Evolutionary conservation across 2,888 invertebrate species (phyloP).

Genomic region (Drosophila hamatofila): DNA sequence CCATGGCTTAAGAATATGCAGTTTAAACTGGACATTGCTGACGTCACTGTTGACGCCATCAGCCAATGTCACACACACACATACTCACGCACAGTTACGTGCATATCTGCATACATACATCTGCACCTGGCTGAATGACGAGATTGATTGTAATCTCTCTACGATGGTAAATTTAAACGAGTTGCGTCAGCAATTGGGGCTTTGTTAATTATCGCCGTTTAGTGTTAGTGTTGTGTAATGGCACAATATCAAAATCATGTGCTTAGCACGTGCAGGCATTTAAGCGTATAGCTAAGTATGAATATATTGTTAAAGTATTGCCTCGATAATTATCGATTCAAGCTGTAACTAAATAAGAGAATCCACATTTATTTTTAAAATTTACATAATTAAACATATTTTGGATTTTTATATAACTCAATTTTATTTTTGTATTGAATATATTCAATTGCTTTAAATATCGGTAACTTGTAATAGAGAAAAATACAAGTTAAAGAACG

Average conservation of each 20-base stretch:
- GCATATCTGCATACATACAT: neutral
- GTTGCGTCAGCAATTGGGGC: constrained; percentile 33
- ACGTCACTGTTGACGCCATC: constrained; percentile 43
- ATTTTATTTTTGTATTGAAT: neutral
- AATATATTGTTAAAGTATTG: neutral
- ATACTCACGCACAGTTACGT: constrained; percentile 2
- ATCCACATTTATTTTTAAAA: too few species aligned
- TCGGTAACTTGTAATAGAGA: neutral
- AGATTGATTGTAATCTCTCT: constrained; percentile 41
- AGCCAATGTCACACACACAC: constrained; percentile 38
- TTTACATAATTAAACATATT: neutral
- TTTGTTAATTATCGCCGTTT: constrained; percentile 18
- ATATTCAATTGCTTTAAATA: neutral
- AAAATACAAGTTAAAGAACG: neutral
- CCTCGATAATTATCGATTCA: neutral
- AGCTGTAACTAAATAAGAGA: neutral
- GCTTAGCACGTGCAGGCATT: neutral
- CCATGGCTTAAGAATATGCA: constrained; percentile 51
- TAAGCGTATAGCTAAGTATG: neutral
- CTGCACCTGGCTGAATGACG: constrained; percentile 22
- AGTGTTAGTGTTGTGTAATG: constrained; percentile 40
- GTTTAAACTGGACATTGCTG: constrained; percentile 53
- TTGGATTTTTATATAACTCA: neutral
- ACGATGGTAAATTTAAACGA: constrained; percentile 30
- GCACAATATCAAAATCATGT: constrained; percentile 10